Conservation (phyloP, 1,140 invertebrate species). For the Theocolax elegans region DNA sequence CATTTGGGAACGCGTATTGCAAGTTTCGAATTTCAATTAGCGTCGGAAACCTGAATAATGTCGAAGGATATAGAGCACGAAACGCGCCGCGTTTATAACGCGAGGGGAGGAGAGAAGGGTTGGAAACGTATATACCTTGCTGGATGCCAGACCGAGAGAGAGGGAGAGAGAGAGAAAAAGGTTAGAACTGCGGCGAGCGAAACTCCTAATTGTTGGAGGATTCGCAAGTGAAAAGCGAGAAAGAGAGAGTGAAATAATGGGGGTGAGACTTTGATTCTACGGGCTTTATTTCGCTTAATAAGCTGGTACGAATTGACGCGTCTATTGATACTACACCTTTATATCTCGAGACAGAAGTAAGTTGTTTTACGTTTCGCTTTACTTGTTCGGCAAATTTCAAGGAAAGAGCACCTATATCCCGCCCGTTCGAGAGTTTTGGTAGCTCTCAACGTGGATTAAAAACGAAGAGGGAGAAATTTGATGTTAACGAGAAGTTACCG, state of each 20-base stretch:
- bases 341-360: conserved; percentile 53
- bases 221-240: conserved; percentile 24
- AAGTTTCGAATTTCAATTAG: conserved; percentile 48
- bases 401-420: neutral
- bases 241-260: conserved; percentile 39
- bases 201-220: conserved; percentile 45
- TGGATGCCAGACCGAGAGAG: no score
- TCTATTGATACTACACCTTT: conserved; percentile 57
- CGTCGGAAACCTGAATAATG: conserved; percentile 43
- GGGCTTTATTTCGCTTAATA: conserved; percentile 59
- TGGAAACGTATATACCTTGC: no score
- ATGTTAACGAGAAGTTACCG: neutral
- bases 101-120: neutral
- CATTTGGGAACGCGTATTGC: neutral
- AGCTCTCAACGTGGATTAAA: neutral
- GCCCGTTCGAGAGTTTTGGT: conserved; percentile 9
- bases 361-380: conserved; percentile 56
- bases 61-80: conserved; percentile 24
- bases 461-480: neutral
- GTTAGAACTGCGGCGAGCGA: neutral
- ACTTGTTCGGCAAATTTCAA: conserved; percentile 47
- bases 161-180: neutral
- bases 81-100: conserved; percentile 8
- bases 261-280: conserved; percentile 48
- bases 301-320: conserved; percentile 55